Evolutionary conservation across 2,113 vertebrate species (phyloP).

Genomic region (Serinus canaria): DNA sequence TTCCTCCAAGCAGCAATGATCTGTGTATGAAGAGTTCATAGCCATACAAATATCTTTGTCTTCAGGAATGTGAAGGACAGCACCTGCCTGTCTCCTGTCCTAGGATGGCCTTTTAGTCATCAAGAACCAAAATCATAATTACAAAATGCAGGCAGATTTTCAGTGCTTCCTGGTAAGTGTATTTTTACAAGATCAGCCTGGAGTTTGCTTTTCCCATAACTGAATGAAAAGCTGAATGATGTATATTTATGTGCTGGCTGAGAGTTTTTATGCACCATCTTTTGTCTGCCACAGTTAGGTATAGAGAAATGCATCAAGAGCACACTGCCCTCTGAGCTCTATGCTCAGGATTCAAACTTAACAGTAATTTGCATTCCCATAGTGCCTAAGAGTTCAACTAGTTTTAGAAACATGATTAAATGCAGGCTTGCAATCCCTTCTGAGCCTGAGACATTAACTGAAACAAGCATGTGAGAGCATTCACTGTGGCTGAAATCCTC

Average conservation of each 20-base stretch:
- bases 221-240: neutral
- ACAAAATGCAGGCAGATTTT: neutral
- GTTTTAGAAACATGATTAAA: slow-evolving; percentile 31
- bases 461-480: neutral
- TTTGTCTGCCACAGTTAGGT: neutral
- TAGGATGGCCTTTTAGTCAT: neutral
- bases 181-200: neutral
- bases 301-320: neutral
- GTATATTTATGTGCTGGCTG: neutral
- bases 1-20: neutral
- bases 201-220: neutral
- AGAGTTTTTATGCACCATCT: neutral
- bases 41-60: neutral
- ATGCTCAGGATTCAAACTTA: neutral
- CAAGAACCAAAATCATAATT: neutral
- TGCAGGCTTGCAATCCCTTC: neutral
- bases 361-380: neutral
- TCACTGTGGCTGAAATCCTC: neutral
- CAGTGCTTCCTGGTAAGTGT: neutral
- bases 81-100: neutral
- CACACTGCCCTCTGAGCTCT: neutral
- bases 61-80: rapidly evolving
- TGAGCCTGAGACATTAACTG: neutral
- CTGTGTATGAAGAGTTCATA: neutral
- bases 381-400: neutral